phyloP scores from a whole-genome alignment of 2,888 invertebrate genomes.

The Xylophagus ater region DNA sequence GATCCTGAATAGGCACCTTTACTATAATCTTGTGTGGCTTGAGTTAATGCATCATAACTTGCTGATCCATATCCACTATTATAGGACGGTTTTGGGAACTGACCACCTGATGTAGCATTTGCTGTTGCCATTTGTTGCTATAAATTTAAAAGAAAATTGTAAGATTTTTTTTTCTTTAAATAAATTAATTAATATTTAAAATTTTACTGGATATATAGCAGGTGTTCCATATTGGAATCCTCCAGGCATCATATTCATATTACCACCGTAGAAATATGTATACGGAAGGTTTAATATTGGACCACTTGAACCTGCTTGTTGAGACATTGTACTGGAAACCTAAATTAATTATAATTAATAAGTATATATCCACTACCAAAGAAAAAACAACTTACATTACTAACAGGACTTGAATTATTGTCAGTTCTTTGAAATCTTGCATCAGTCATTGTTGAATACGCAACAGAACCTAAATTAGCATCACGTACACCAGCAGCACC shows the following conservation, averaged over 20 bases:
- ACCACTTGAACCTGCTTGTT: slow-evolving; percentile 46
- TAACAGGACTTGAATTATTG: slow-evolving; percentile 63
- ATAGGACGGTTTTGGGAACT: slow-evolving; percentile 56
- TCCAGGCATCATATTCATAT: slow-evolving; percentile 54
- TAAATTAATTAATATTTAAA: not conserved
- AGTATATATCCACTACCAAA: not conserved
- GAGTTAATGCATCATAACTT: slow-evolving; percentile 47
- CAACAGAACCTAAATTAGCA: slow-evolving; percentile 52
- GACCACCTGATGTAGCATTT: slow-evolving; percentile 58
- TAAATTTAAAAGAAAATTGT: slow-evolving; percentile 9
- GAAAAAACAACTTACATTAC: slow-evolving; percentile 30
- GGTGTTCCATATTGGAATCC: slow-evolving; percentile 59
- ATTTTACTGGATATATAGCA: slow-evolving; percentile 55
- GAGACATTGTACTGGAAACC: slow-evolving; percentile 63
- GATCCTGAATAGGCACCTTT: slow-evolving; percentile 38
- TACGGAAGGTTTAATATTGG: slow-evolving; percentile 40
- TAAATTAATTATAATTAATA: slow-evolving; percentile 14
- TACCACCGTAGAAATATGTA: slow-evolving; percentile 55
- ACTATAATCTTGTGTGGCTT: slow-evolving; percentile 38
- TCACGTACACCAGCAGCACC: slow-evolving; percentile 51
- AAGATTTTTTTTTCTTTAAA: not conserved
- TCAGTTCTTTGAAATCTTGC: slow-evolving; percentile 60
- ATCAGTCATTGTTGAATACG: slow-evolving; percentile 58
- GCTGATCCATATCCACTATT: slow-evolving; percentile 50
- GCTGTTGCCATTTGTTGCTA: slow-evolving; percentile 59